Evolutionary conservation across 1,140 invertebrate genomes (phyloP), one percentile per base, ranked within the genome.

Genomic region (Drosophila navojoa): DNA sequence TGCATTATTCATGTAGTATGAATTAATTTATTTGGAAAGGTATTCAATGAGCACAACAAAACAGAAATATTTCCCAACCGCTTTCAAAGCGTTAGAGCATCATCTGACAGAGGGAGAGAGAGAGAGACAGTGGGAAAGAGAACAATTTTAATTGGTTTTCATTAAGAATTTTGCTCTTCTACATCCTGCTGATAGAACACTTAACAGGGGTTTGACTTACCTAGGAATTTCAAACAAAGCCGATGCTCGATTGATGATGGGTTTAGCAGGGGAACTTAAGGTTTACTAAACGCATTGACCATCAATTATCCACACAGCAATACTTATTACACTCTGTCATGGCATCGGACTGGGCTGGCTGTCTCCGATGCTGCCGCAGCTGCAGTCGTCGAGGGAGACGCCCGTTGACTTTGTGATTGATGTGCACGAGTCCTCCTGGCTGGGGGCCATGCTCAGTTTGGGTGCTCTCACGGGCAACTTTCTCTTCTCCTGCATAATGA

Each of bases 301-400:
- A 38, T 38, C 5, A 9, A 22, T 57, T 57, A 16, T 22, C 19
- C 22, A 57, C 54, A 15, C 35, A 57, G 54, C n/a, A 25, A 57
- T 57, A 42, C 16, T 57, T 3, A 57, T 57, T n/a, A 57, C 54
- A 40, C 49, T 52, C n/a, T n/a, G 25, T 5, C 92, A 93, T 81
- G 93, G 93, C 38, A 92, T 93, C 42, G 92, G 91, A 27, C 79
- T 93, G 29, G 93, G 92, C 1, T 93, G 93, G 93, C 58, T 93
- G 3, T 92, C 92, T 0, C 93, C 93, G 5, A 93, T 92, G 91
- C 67, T 92, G 5, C 86, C 81, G 0, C 62, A 87, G 38, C 73
- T 93, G 25, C 92, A 92, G 53, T 91, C 91, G 0, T 16, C 50
- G 1, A 11, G 42, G 0, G 55, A 80, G 1, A 85, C 90, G 0